Base-by-base conservation (phyloP, 2,113 vertebrate species). In the Tiliqua scincoides region DNA sequence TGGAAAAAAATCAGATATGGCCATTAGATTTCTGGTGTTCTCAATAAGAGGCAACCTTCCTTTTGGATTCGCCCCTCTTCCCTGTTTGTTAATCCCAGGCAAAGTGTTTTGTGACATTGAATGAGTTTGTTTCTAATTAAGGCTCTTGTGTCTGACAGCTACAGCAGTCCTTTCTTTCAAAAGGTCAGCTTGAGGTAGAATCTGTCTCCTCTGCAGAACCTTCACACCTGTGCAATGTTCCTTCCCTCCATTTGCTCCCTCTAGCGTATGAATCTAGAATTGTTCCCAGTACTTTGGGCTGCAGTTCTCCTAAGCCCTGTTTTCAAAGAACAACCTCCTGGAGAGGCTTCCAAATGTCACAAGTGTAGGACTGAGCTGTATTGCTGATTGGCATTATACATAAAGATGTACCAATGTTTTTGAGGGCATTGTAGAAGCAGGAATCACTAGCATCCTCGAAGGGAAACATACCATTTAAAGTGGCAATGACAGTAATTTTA, bases 191-290 rank as follows among this genome's bases (percentile, higher is more conserved):
- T 68, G 30, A 82, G 63, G 65, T 35, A 70, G 65, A 14, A 20
- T 20, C 6, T n/a, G 21, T 70, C 61, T 48, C 37, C 37, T 25
- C 9, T 30, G 68, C 48, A 15, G n/a, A n/a, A 68, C 48, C 43
- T 77, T 59, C 62, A 59, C 74, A 85, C 37, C 62, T 59, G 23
- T 68, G 20, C 11, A 21, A 4, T 30, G 14, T 63, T 21, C 21
- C 61, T 17, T n/a, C 59, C 14, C 30, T 18, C 37, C 8, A 1
- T 57, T 77, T 68, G 35, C 74, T 68, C 83, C 83, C 83, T 68
- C 83, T 85, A 68, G 83, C 77, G 83, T 70, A 32, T 14, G 20
- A n/a, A 30, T 78, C 27, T 40, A 14, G 48, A 63, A 85, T 57
- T 2, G 10, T 40, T 78, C 18, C 17, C 63, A 40, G n/a, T 18